These are phyloP conservation scores for Pseudomyrmex gracilis DNA, from an alignment of 1,140 invertebrate genomes.

Conservation along the genomic window DNA sequence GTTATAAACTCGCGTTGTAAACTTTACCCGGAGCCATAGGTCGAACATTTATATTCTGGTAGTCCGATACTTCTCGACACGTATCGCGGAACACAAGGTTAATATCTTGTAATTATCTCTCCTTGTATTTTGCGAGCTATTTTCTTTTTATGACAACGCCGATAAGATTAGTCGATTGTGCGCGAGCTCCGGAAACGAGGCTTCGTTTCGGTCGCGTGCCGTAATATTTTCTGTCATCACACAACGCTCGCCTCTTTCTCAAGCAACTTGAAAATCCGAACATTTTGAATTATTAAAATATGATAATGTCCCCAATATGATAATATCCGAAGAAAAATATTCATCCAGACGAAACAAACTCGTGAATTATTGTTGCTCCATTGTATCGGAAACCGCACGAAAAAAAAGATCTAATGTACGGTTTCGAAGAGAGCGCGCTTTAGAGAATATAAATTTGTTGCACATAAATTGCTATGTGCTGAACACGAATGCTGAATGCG, in stretches of 20 bases:
- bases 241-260: neutral
- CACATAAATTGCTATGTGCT: neutral
- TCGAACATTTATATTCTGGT: constrained; percentile 6
- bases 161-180: constrained; percentile 57
- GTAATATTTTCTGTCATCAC: constrained; percentile 43
- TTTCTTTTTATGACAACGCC: constrained; percentile 42
- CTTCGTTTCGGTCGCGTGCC: constrained; percentile 1
- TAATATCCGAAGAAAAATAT: neutral
- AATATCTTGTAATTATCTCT: constrained; percentile 49
- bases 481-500: constrained; percentile 6
- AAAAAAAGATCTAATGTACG: too few relatives aligned
- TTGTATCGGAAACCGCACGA: constrained; percentile 18
- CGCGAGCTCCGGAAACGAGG: neutral
- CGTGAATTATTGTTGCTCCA: neutral
- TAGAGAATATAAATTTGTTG: too few relatives aligned
- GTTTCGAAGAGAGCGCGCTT: too few relatives aligned
- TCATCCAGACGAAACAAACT: neutral
- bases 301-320: constrained; percentile 22
- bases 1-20: neutral
- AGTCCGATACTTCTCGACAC: constrained; percentile 7
- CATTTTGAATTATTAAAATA: constrained; percentile 54
- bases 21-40: neutral
- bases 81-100: constrained; percentile 34
- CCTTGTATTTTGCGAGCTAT: constrained; percentile 18
- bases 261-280: constrained; percentile 16